Conservation (phyloP, 2,888 invertebrate species). For the Polydrusus pterygomalis region DNA sequence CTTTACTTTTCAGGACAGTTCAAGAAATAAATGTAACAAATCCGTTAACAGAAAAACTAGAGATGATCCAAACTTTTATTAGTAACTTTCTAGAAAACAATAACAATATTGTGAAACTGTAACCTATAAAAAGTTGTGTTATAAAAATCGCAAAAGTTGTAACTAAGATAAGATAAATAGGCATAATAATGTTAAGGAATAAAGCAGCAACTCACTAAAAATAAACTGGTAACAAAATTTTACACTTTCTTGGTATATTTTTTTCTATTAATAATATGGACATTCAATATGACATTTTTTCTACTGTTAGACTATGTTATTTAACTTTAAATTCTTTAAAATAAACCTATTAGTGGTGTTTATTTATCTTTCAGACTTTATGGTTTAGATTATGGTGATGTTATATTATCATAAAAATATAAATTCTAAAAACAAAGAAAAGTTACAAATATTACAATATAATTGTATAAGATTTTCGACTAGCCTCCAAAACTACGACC, state of each 20-base stretch:
- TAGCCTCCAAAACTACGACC: too few relatives aligned
- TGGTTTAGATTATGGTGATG: too few relatives aligned
- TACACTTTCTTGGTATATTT: neutral
- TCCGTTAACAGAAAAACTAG: conserved; percentile 40
- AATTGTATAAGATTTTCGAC: too few relatives aligned
- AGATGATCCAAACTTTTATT: conserved; percentile 49
- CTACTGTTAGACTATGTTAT: too few relatives aligned
- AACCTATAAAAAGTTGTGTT: neutral
- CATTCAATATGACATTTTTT: too few relatives aligned
- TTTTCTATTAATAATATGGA: neutral
- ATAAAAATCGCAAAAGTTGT: neutral
- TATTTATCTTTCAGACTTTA: too few relatives aligned
- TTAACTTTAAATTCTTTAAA: too few relatives aligned
- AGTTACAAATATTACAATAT: too few relatives aligned
- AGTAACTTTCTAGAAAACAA: conserved; percentile 26
- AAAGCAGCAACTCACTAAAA: conserved; percentile 46
- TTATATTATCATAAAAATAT: too few relatives aligned
- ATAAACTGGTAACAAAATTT: neutral
- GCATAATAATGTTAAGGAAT: conserved; percentile 19
- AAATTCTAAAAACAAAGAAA: too few relatives aligned
- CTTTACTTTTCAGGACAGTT: conserved; percentile 36
- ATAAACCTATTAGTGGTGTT: too few relatives aligned
- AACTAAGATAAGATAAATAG: conserved; percentile 9
- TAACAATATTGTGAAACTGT: conserved; percentile 44
- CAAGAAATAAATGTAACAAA: conserved; percentile 23